Conservation (phyloP, 2,888 invertebrate genomes). For the Andrena bicolor region DNA sequence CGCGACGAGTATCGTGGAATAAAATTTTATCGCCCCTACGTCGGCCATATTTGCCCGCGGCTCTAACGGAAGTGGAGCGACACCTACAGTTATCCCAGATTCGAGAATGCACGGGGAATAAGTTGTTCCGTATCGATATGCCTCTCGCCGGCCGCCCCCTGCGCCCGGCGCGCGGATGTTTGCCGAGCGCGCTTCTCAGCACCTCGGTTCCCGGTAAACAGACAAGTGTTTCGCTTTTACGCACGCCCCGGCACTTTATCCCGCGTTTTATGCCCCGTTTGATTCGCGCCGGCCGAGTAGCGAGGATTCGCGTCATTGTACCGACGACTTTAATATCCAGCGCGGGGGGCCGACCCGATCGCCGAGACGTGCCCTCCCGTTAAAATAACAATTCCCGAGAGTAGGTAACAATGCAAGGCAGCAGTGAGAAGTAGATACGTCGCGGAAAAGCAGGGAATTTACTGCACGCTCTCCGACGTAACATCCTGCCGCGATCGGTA, state of each 20-base stretch:
- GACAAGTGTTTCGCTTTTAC: conserved; percentile 16
- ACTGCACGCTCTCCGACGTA: not conserved
- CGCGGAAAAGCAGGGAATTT: conserved; percentile 20
- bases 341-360: not conserved
- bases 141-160: no score
- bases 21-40: not conserved
- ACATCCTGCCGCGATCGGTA: not conserved
- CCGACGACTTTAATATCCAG: conserved; percentile 20
- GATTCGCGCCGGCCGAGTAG: not conserved
- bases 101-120: not conserved
- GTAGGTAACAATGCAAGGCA: no score
- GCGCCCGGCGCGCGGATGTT: not conserved
- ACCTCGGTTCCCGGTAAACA: not conserved
- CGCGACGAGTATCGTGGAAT: not conserved
- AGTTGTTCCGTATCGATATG: not conserved
- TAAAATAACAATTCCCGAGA: not conserved
- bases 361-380: not conserved
- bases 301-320: not conserved
- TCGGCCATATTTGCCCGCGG: not conserved
- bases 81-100: not conserved
- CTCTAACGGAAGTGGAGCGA: not conserved
- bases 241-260: not conserved
- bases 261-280: conserved; percentile 8
- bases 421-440: not conserved
- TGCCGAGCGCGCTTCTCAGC: not conserved